Conservation (phyloP, 2,113 vertebrate species). For the Tragelaphus buxtoni region DNA sequence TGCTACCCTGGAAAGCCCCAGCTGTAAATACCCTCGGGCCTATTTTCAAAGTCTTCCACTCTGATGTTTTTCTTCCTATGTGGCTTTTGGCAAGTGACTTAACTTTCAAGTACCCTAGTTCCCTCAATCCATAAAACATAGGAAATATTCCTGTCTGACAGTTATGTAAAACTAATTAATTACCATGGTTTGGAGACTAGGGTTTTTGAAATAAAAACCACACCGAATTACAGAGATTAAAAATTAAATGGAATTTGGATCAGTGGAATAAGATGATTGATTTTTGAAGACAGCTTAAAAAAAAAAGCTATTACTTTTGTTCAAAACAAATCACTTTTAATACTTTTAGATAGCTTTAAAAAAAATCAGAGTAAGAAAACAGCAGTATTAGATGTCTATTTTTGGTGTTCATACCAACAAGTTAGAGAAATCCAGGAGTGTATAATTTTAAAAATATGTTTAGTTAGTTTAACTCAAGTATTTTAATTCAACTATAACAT, state of each 20-base stretch:
- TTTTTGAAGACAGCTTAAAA: not conserved
- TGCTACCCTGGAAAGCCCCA: not conserved
- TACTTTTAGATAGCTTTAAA: not conserved
- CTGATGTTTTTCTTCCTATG: not conserved
- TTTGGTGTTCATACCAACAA: not conserved
- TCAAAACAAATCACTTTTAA: constrained; percentile 20
- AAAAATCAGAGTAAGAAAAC: not conserved
- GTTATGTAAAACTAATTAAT: constrained; percentile 59
- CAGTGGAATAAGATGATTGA: not conserved
- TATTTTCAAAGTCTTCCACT: not conserved
- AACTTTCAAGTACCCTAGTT: not conserved
- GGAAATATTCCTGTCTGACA: constrained; percentile 36
- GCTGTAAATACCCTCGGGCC: not conserved
- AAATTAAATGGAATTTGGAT: constrained; percentile 35
- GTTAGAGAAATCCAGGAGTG: not conserved
- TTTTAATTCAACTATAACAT: not conserved
- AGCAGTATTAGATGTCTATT: not conserved
- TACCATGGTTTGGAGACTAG: constrained; percentile 32
- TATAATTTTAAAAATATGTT: constrained; percentile 14
- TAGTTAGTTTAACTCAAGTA: not conserved
- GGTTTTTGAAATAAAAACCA: constrained; percentile 52
- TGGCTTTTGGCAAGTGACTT: constrained; percentile 29
- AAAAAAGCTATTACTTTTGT: not conserved
- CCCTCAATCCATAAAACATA: constrained; percentile 27
- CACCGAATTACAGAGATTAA: constrained; percentile 48